Percentiles rank a stretch among this genome's conserved stretches.
Conservation (phyloP, 2,113 vertebrate species). For the Hirundichthys speculiger region DNA sequence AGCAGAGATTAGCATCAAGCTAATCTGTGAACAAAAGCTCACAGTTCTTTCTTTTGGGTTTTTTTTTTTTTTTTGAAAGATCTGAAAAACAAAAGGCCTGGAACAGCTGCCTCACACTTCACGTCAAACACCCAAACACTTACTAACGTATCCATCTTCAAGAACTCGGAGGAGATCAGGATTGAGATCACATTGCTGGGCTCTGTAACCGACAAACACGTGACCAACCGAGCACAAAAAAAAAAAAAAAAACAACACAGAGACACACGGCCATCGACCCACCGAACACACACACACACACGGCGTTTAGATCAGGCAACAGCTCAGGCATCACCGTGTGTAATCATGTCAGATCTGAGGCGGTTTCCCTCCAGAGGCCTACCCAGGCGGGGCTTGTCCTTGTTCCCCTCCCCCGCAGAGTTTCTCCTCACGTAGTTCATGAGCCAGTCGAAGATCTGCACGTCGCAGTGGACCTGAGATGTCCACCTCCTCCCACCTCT, state of each 20-base stretch:
- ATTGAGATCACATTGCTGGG: constrained; percentile 99
- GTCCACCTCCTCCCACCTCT: constrained; percentile 98
- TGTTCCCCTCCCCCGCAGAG: constrained; percentile 77
- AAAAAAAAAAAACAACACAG: constrained; percentile 59
- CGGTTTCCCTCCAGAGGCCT: constrained; percentile 44
- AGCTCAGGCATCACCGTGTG: constrained; percentile 18
- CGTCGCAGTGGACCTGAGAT: constrained; percentile 97
- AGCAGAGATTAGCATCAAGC: neutral
- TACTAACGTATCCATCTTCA: constrained; percentile 99
- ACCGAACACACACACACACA: constrained; percentile 46
- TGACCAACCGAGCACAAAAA: constrained; percentile 71
- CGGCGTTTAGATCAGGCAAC: constrained; percentile 21
- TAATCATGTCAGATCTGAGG: constrained; percentile 1
- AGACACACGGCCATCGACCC: constrained; percentile 50
- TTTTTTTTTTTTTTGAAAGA: no score
- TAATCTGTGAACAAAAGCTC: neutral
- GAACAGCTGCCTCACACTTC: constrained; percentile 21
- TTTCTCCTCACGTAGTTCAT: constrained; percentile 96
- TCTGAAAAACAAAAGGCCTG: constrained; percentile 46
- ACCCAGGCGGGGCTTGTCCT: constrained; percentile 91
- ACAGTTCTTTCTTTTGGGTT: no score
- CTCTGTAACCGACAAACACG: constrained; percentile 87
- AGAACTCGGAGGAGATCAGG: constrained; percentile 99
- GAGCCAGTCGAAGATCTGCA: constrained; percentile 98
- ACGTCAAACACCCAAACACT: constrained; percentile 80